Percentiles rank a stretch among this genome's conserved stretches.
Conservation (phyloP, 2,113 vertebrate species). For the Zosterops pallidus region DNA sequence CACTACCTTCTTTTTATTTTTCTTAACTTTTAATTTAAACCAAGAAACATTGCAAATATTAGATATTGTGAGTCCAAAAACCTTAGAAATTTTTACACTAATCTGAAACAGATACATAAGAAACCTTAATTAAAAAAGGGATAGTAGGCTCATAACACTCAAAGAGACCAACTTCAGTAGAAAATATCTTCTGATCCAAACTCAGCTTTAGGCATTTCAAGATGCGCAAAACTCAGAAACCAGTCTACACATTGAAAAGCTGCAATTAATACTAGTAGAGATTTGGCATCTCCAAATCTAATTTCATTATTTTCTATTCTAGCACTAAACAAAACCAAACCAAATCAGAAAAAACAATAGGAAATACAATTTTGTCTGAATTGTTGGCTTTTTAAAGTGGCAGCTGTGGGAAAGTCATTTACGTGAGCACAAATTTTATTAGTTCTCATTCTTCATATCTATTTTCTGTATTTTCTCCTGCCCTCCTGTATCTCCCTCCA, state of each 20-base stretch:
- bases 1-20: background rate
- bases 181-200: background rate
- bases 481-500: background rate
- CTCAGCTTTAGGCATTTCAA: background rate
- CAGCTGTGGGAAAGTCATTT: background rate
- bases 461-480: background rate
- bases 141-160: background rate
- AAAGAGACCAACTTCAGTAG: background rate
- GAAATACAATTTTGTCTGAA: background rate
- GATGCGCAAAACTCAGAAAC: background rate
- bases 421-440: background rate
- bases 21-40: background rate
- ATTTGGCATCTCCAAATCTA: background rate
- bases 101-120: background rate
- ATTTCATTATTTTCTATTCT: background rate
- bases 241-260: background rate
- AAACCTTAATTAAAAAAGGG: background rate
- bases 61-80: background rate
- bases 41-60: background rate
- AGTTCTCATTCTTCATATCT: background rate
- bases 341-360: background rate
- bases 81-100: background rate
- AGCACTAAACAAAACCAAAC: background rate
- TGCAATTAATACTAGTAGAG: background rate
- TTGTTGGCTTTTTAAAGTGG: background rate